phyloP scores from a whole-genome alignment of 2,113 vertebrate genomes.

The Alectura lathami region DNA sequence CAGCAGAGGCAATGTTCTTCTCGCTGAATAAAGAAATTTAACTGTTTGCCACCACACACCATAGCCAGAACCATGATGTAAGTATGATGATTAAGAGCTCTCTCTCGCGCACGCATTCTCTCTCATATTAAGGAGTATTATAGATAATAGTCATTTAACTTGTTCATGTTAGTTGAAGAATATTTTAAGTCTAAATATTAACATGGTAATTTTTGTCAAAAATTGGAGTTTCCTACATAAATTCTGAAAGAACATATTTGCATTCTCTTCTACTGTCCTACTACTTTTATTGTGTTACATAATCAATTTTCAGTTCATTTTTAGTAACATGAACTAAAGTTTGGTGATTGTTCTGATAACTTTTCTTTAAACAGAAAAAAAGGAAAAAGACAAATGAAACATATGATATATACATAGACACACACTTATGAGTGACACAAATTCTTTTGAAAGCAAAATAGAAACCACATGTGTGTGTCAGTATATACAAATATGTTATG shows the following conservation, averaged over 20 bases:
- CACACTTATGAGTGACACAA: constrained; percentile 80
- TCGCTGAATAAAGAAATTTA: constrained; percentile 63
- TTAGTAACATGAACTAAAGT: constrained; percentile 87
- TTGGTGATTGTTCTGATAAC: constrained; percentile 89
- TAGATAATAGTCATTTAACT: constrained; percentile 55
- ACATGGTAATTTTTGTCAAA: constrained; percentile 60
- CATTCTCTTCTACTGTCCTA: constrained; percentile 61
- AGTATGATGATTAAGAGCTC: constrained; percentile 65
- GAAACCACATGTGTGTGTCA: constrained; percentile 64
- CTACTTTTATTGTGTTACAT: constrained; percentile 60
- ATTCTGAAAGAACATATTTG: constrained; percentile 41
- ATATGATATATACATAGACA: constrained; percentile 79
- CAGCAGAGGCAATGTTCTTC: constrained; percentile 46
- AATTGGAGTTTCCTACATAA: constrained; percentile 61
- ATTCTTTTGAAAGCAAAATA: constrained; percentile 69
- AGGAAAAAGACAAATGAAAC: constrained; percentile 81
- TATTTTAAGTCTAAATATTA: constrained; percentile 62
- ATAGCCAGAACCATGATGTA: constrained; percentile 70
- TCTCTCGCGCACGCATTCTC: constrained; percentile 13
- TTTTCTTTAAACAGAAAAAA: constrained; percentile 87
- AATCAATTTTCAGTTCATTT: constrained; percentile 75
- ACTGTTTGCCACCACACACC: constrained; percentile 72
- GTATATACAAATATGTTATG: constrained; percentile 62
- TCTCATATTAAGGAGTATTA: constrained; percentile 43
- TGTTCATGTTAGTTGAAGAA: constrained; percentile 56